Percentiles rank a stretch among this genome's conserved stretches.
Evolutionary conservation across 2,888 invertebrate genomes (phyloP).

Genomic region (Rotaria magnacalcarata): DNA sequence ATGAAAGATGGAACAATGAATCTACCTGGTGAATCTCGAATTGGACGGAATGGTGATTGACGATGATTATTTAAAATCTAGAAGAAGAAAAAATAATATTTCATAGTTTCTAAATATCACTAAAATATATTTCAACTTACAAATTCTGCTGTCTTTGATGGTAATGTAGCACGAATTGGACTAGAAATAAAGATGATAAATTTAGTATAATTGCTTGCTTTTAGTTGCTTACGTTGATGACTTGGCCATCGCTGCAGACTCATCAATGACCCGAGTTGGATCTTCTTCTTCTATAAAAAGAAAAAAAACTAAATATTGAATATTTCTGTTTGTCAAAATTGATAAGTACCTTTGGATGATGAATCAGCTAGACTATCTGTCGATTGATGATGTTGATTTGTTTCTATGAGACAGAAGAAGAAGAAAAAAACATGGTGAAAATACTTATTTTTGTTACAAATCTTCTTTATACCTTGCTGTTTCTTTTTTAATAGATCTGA

Average conservation of each 20-base stretch:
- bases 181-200: not conserved
- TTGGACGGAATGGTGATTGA: conserved; percentile 29
- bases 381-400: not conserved
- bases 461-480: not conserved
- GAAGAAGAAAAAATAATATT: not conserved
- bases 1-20: not conserved
- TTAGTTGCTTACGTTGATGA: not conserved
- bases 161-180: conserved; percentile 3
- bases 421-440: no score
- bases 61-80: not conserved
- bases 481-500: not conserved
- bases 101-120: not conserved
- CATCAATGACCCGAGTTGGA: not conserved
- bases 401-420: not conserved
- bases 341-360: not conserved
- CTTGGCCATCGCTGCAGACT: not conserved
- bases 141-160: not conserved
- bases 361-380: conserved; percentile 18
- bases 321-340: not conserved
- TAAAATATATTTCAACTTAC: not conserved
- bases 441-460: no score
- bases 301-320: not conserved
- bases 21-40: conserved; percentile 23
- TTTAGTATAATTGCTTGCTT: no score
- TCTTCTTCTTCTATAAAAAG: not conserved